Evolutionary conservation across 2,888 invertebrate genomes (phyloP), one percentile per base, ranked within the genome.

Genomic region (Melanotus villosus): DNA sequence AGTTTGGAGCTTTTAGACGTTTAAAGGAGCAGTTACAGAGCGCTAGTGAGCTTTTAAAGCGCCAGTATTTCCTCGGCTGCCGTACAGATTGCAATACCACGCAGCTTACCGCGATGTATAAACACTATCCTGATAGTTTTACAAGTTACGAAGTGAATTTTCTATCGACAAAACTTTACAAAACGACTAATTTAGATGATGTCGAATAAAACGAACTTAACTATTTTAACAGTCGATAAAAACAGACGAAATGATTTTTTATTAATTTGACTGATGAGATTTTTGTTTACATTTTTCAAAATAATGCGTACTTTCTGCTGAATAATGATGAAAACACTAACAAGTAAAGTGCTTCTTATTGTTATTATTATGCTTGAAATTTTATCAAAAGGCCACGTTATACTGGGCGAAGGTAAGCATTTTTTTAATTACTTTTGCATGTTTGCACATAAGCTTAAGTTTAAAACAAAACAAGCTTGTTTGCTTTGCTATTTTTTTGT

Each of bases 1-100:
- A n/a, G n/a, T n/a, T n/a, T n/a, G n/a, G n/a, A 57, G 65, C 65
- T 56, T 65, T 65, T 41, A 5, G 7, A 32, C 56, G 21, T 43
- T n/a, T 32, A 65, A 65, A 58, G 26, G 65, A 65, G 58, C 65
- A 58, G 65, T 65, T 65, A 58, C 65, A 58, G 65, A 65, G 32
- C 57, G 65, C 65, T 65, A 45, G 65, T 58, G 65, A 58, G 57
- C 65, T 58, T 58, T 65, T 65, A 19, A 34, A 58, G 58, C 65
- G 58, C 57, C 65, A 65, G 65, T 65, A 21, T 50, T 65, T 65
- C 65, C 26, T 58, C 21, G 65, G 57, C 65, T 58, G 36, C 50
- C 65, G 65, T 36, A 58, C 65, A 58, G 65, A 65, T 58, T 58
- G 50, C 65, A 58, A 58, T 58, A 65, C 65, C 58, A 34, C 57